A percentile compares a stretch with the other conserved stretches of the same genome.
Conservation (phyloP, 2,888 invertebrate genomes). For the Diaprepes abbreviatus region DNA sequence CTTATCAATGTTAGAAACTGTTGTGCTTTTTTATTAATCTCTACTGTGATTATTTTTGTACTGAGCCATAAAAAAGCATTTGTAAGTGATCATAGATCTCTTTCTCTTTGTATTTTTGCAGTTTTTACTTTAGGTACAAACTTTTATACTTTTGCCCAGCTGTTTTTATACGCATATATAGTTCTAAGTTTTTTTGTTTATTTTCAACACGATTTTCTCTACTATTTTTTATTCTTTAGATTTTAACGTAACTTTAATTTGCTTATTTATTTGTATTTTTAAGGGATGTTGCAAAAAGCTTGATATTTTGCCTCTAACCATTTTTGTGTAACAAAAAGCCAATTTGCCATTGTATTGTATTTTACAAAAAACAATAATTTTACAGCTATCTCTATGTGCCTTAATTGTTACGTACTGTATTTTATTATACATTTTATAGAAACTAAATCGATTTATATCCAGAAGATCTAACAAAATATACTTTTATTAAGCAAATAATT, state of each 20-base stretch:
- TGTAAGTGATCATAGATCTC: constrained; percentile 35
- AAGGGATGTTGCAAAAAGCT: constrained; percentile 48
- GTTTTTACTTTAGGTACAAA: constrained; percentile 37
- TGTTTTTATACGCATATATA: constrained; percentile 33
- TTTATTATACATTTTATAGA: constrained; percentile 33
- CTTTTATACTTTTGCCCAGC: constrained; percentile 48
- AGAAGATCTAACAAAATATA: constrained; percentile 43
- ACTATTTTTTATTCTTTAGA: constrained; percentile 25
- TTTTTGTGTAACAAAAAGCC: constrained; percentile 39
- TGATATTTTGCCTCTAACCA: constrained; percentile 40
- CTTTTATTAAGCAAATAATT: constrained; percentile 33
- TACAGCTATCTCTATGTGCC: constrained; percentile 39
- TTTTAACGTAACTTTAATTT: constrained; percentile 29
- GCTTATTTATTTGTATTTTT: constrained; percentile 48
- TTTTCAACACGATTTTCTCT: constrained; percentile 5
- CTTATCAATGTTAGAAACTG: constrained; percentile 27
- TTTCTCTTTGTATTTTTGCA: constrained; percentile 27
- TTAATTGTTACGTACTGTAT: constrained; percentile 34
- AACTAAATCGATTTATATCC: constrained; percentile 37
- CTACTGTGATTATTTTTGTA: constrained; percentile 47
- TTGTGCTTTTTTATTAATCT: constrained; percentile 41
- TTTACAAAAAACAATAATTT: constrained; percentile 33
- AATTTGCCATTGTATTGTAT: constrained; percentile 39
- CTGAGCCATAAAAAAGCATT: constrained; percentile 45
- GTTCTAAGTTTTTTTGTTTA: constrained; percentile 27